Percentiles rank a stretch among this genome's conserved stretches.
phyloP scores from a whole-genome alignment of 2,797 vertebrate genomes.

The Tokudaia muenninki region DNA sequence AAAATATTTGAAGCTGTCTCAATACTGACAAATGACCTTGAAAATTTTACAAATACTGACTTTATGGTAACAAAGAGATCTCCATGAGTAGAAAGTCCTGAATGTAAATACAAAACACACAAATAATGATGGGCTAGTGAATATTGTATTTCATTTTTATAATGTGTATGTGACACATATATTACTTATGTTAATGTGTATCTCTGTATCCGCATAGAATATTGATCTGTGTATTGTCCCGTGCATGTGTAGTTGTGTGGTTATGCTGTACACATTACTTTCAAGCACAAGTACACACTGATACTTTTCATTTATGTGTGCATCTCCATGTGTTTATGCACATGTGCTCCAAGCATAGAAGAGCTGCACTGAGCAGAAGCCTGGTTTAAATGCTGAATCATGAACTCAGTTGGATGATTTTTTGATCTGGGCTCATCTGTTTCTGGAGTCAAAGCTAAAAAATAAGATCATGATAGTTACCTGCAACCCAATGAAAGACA shows the following conservation, averaged over 20 bases:
- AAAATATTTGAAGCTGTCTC: background rate
- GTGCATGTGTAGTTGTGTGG: background rate
- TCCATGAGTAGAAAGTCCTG: background rate
- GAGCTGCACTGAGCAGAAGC: background rate
- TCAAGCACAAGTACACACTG: background rate
- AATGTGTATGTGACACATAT: background rate
- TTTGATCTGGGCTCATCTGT: background rate
- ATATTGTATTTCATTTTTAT: background rate
- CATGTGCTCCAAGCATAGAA: background rate
- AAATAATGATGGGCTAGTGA: conserved; percentile 37
- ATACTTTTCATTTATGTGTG: conserved; percentile 8
- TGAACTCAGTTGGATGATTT: conserved; percentile 1
- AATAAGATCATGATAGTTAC: background rate
- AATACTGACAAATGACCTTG: background rate
- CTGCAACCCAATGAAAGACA: background rate
- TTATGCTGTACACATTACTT: background rate
- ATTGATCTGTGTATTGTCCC: background rate
- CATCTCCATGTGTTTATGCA: background rate
- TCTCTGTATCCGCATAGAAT: background rate
- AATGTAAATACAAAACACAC: conserved; percentile 41
- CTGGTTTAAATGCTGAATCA: conserved; percentile 36
- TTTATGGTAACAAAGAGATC: background rate
- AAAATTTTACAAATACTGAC: background rate
- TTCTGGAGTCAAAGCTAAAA: conserved; percentile 4
- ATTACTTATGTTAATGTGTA: background rate